Evolutionary conservation across 2,888 invertebrate species (phyloP), one percentile per base, ranked within the genome.

Genomic region (Itoplectis maculator): DNA sequence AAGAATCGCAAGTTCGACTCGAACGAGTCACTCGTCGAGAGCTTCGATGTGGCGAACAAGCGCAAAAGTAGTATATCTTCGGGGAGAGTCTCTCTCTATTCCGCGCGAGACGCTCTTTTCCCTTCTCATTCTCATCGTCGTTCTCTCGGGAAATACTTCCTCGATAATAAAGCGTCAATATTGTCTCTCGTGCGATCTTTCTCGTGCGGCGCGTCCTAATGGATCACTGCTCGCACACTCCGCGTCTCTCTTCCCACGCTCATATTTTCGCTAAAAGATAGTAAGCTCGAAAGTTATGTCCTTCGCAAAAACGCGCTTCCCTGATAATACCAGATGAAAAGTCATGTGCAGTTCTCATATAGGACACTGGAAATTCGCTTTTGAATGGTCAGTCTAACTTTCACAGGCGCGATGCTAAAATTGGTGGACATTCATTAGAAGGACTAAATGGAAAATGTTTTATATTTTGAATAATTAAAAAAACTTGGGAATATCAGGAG

Each of bases 141-240:
- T 42, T 66, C 65, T 49, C 68, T 54, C 59, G 54, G 65, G 77
- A 61, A 15, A 68, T 61, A 35, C 35, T 42, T 40, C 49, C 42
- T 18, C 69, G 61, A 70, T 69, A 79, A 72, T 77, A 66, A 72
- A 65, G 75, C 35, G 65, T 69, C 81, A 77, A 81, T 81, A 77
- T 81, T 76, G 59, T 77, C 66, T 51, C 66, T 54, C 47, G 40
- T 51, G 54, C 56, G 72, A 72, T 56, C 29, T 54, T 73, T 54
- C 35, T 56, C 63, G 35, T 56, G 29, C 29, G 42, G 61, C 59
- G 40, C 42, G 20, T 65, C 45, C 54, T 79, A 72, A 79, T 79
- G 79, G 65, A 76, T 68, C 66, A 40, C 54, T 73, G 66, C 70
- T 66, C 47, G 59, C 49, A 40, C 13, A 74, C 54, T 49, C 8